Evolutionary conservation across 2,797 vertebrate genomes (phyloP).

Genomic region (Megaceryle alcyon): DNA sequence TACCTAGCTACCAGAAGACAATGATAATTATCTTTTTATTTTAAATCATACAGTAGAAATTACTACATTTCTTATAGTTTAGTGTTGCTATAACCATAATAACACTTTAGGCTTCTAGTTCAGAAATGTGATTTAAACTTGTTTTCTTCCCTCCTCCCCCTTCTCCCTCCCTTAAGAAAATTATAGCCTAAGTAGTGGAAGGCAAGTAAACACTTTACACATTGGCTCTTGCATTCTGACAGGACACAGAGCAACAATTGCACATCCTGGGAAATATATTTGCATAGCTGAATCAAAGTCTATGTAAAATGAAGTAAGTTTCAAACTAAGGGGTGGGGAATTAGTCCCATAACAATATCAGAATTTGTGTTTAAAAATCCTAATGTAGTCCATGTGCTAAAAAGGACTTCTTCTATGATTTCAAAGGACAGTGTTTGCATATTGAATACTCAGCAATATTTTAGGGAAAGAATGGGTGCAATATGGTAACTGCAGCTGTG

Average conservation of each 20-base stretch:
- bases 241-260: not conserved
- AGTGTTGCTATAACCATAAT: slow-evolving; percentile 36
- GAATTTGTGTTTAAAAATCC: not conserved
- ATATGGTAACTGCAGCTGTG: slow-evolving; percentile 52
- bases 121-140: slow-evolving; percentile 6
- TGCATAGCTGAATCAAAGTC: not conserved
- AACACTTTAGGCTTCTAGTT: slow-evolving; percentile 23
- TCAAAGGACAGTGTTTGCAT: slow-evolving; percentile 4
- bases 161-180: not conserved
- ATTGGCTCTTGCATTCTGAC: not conserved
- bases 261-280: not conserved
- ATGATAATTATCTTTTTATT: slow-evolving; percentile 40
- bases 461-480: slow-evolving; percentile 20
- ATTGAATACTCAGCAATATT: slow-evolving; percentile 45
- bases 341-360: not conserved
- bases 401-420: not conserved
- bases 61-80: slow-evolving; percentile 17
- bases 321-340: not conserved
- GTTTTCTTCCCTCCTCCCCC: not conserved
- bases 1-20: slow-evolving; percentile 32
- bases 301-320: not conserved
- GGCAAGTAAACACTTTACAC: slow-evolving; percentile 13
- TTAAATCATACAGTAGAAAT: not conserved
- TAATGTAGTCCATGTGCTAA: not conserved
- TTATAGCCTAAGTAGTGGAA: not conserved